Base-by-base conservation (phyloP, 2,888 invertebrate genomes). In the Xiphydria camelus region DNA sequence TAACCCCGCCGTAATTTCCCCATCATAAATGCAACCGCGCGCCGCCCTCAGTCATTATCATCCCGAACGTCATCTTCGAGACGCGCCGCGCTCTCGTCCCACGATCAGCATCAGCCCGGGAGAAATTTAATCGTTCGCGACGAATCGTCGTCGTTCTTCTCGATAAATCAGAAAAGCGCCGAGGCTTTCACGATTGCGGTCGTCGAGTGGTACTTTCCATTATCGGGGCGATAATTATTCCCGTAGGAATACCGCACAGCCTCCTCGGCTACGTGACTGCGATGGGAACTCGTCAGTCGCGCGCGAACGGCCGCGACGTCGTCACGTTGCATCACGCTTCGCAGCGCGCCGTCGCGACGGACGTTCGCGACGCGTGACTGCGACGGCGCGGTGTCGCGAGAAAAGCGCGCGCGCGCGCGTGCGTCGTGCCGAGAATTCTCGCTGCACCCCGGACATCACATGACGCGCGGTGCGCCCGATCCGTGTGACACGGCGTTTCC, bases 121-220 rank as follows among this genome's bases (percentile, higher is more conserved):
- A 68, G 66, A 69, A 67, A 68, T 66, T 68, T 67, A 68, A 68
- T 69, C 53, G 60, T 52, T 49, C n/a, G n/a, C n/a, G 41, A 47
- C 47, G 62, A 55, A 59, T 59, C 54, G 45, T 34, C 41, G 45
- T 45, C 47, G 61, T 63, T 61, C 55, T 50, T 39, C 49, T 41
- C 44, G 29, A 31, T 45, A 37, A 45, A 60, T 55, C 55, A 54
- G 59, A 61, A 66, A 66, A 62, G 57, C n/a, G 33, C 45, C 48
- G 46, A 17, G 36, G 22, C 29, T 33, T 45, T 48, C 42, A 35
- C 46, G 38, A n/a, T n/a, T n/a, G n/a, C n/a, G 42, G 38, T 21
- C 41, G 36, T 17, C 36, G 7, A 18, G 6, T 17, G 44, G 47
- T 53, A 53, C 56, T 59, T 62, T 59, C 62, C 56, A 53, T 51